Conservation (phyloP, 2,113 vertebrate genomes). For the Pseudorectes ferrugineus region DNA sequence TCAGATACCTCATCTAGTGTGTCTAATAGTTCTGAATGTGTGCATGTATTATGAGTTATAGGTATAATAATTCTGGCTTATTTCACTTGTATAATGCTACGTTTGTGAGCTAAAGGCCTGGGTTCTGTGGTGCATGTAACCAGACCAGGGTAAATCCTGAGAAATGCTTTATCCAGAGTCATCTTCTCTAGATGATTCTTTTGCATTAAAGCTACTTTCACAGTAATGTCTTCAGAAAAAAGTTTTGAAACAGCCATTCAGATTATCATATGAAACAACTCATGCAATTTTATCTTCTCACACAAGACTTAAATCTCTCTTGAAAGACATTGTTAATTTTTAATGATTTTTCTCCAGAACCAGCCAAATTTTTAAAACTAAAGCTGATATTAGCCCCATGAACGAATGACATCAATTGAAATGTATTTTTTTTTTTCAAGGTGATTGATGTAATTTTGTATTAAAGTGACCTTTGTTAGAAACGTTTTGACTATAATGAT, state of each 20-base stretch:
- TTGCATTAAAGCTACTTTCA: not conserved
- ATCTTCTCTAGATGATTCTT: not conserved
- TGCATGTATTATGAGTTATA: not conserved
- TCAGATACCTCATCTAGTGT: not conserved
- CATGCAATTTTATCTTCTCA: constrained; percentile 19
- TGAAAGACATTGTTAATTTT: constrained; percentile 66
- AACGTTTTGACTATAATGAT: constrained; percentile 89
- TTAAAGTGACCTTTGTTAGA: constrained; percentile 90
- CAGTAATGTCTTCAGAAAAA: not conserved
- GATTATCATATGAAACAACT: constrained; percentile 4
- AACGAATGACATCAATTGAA: constrained; percentile 57
- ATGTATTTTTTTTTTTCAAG: constrained; percentile 73
- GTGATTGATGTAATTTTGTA: constrained; percentile 90
- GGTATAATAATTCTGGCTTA: not conserved
- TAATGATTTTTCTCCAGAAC: constrained; percentile 58
- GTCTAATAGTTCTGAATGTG: not conserved
- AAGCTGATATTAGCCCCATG: constrained; percentile 42
- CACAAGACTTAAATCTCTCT: constrained; percentile 35
- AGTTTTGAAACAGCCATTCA: not conserved
- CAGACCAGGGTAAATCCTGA: not conserved
- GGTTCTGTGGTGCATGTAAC: not conserved
- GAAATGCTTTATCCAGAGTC: not conserved
- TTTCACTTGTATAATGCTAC: not conserved
- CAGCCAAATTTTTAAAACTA: constrained; percentile 52
- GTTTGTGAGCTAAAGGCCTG: not conserved